Evolutionary conservation across 2,113 vertebrate species (phyloP).

Genomic region (Dromas ardeola): DNA sequence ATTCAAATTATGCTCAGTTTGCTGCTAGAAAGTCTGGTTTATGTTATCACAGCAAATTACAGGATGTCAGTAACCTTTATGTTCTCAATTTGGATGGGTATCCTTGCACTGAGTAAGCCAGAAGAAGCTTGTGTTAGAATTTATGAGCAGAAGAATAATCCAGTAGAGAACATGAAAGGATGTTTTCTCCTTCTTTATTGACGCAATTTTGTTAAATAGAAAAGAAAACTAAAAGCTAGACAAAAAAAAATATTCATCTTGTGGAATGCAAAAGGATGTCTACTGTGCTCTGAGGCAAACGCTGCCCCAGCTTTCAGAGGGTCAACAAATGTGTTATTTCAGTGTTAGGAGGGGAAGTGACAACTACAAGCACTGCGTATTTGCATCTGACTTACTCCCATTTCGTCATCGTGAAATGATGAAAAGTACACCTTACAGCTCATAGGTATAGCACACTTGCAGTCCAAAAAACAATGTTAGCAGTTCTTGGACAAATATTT

Average conservation of each 20-base stretch:
- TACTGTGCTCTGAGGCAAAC: neutral
- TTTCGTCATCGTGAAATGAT: neutral
- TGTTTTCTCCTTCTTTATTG: neutral
- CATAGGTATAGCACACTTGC: neutral
- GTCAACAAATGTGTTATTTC: neutral
- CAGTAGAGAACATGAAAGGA: neutral
- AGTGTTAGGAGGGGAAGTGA: neutral
- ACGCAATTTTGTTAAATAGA: neutral
- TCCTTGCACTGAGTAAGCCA: neutral
- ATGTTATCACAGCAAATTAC: constrained; percentile 10
- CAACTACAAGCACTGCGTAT: neutral
- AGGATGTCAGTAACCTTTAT: constrained; percentile 16
- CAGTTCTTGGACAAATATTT: neutral
- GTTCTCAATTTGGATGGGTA: neutral
- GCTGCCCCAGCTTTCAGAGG: neutral
- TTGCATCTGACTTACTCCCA: neutral
- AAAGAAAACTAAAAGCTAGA: neutral
- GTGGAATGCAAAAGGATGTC: neutral
- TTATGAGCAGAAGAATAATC: neutral
- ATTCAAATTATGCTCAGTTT: neutral
- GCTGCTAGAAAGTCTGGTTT: neutral
- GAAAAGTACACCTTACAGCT: neutral
- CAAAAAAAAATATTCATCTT: neutral
- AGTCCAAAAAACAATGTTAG: neutral
- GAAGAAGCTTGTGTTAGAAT: neutral